phyloP scores from a whole-genome alignment of 2,888 invertebrate genomes.

The Graphium colonna region DNA sequence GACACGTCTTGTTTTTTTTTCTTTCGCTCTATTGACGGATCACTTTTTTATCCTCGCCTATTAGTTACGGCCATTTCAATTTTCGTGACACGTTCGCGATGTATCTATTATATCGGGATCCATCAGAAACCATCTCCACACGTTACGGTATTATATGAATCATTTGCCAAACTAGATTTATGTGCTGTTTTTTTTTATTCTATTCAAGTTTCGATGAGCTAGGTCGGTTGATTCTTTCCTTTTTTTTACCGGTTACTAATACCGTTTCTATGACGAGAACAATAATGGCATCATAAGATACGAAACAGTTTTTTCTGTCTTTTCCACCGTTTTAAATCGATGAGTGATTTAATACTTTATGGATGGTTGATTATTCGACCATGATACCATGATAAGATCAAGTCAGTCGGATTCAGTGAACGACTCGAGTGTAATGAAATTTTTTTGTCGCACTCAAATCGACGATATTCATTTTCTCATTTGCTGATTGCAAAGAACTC shows the following conservation, averaged over 20 bases:
- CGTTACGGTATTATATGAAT: constrained; percentile 3
- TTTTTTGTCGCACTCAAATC: constrained; percentile 25
- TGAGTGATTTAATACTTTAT: constrained; percentile 6
- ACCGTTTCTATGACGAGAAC: constrained; percentile 3
- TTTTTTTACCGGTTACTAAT: neutral
- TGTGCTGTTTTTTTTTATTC: neutral
- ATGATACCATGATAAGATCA: constrained; percentile 3
- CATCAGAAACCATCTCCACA: constrained; percentile 2
- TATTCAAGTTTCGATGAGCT: neutral
- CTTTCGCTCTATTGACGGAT: constrained; percentile 18
- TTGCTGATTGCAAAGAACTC: constrained; percentile 27
- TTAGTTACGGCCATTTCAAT: constrained; percentile 18
- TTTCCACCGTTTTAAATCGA: constrained; percentile 6
- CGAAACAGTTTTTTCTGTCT: neutral
- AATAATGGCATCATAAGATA: constrained; percentile 5
- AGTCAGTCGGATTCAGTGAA: neutral
- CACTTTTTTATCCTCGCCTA: constrained; percentile 13
- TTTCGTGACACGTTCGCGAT: constrained; percentile 10
- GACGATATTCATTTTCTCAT: constrained; percentile 31
- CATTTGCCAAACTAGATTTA: neutral
- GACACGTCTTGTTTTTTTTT: constrained; percentile 17
- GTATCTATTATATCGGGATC: constrained; percentile 13
- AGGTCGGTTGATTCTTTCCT: neutral
- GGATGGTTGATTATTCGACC: constrained; percentile 13
- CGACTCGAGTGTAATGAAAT: constrained; percentile 10